phyloP scores from a whole-genome alignment of 2,888 invertebrate species.

The Herminia tarsipennalis region DNA sequence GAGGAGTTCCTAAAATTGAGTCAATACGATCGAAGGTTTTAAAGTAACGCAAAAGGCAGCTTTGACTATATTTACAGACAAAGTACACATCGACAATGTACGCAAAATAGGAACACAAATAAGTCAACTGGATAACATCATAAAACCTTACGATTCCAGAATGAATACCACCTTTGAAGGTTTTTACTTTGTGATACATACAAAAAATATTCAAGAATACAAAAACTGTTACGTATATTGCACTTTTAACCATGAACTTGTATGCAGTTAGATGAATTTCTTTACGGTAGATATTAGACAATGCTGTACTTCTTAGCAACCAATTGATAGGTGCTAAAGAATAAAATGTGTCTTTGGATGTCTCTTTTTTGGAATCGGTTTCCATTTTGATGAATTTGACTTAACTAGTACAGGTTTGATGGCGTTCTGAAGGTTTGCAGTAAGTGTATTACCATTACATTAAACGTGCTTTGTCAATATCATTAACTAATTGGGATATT shows the following conservation, averaged over 20 bases:
- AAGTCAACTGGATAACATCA: constrained; percentile 25
- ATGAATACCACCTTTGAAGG: background rate
- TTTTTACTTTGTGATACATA: constrained; percentile 15
- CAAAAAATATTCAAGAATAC: constrained; percentile 19
- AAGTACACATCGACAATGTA: constrained; percentile 36
- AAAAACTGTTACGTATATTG: constrained; percentile 8
- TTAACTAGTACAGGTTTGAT: too few relatives aligned
- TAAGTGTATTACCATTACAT: too few relatives aligned
- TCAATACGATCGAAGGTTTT: constrained; percentile 38
- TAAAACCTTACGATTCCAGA: constrained; percentile 15
- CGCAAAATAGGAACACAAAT: constrained; percentile 27
- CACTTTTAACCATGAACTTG: constrained; percentile 8
- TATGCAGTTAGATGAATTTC: constrained; percentile 7
- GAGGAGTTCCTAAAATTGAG: constrained; percentile 25
- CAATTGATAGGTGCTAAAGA: constrained; percentile 21
- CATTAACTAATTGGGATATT: too few relatives aligned
- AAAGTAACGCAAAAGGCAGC: constrained; percentile 30
- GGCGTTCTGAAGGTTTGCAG: too few relatives aligned
- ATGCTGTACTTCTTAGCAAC: constrained; percentile 12
- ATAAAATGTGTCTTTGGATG: constrained; percentile 21
- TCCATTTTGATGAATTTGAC: too few relatives aligned
- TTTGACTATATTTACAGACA: constrained; percentile 31
- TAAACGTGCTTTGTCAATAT: too few relatives aligned
- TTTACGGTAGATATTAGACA: constrained; percentile 25
- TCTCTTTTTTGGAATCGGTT: background rate